A percentile compares a stretch with the other conserved stretches of the same genome.
Conservation (phyloP, 2,888 invertebrate genomes). For the Cordilura impudica region DNA sequence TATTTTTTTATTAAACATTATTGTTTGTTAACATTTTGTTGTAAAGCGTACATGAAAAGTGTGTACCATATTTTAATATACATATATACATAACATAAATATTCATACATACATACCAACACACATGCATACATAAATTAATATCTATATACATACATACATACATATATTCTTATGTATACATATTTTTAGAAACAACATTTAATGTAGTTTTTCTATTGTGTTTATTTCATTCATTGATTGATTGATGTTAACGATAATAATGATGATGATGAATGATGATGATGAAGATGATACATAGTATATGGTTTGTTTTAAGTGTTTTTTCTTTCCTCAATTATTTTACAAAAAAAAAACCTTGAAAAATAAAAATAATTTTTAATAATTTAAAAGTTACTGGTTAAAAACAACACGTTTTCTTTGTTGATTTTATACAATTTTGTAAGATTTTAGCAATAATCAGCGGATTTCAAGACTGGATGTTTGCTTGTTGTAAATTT, state of each 20-base stretch:
- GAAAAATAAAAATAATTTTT: slow-evolving; percentile 44
- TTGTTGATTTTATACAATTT: neutral
- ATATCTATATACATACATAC: slow-evolving; percentile 41
- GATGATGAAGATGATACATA: slow-evolving; percentile 7
- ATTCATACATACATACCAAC: slow-evolving; percentile 10
- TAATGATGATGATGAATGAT: neutral
- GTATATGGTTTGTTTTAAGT: slow-evolving; percentile 41
- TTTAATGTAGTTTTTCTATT: slow-evolving; percentile 23
- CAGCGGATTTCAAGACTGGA: neutral
- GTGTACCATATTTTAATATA: slow-evolving; percentile 32
- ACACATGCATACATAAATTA: slow-evolving; percentile 39
- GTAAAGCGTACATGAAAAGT: slow-evolving; percentile 27
- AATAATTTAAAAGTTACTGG: slow-evolving; percentile 51
- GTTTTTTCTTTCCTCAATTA: slow-evolving; percentile 35
- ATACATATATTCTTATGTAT: slow-evolving; percentile 23
- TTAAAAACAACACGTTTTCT: slow-evolving; percentile 32
- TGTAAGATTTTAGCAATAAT: neutral
- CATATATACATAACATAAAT: slow-evolving; percentile 16
- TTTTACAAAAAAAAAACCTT: slow-evolving; percentile 44
- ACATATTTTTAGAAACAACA: slow-evolving; percentile 12
- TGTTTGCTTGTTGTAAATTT: slow-evolving; percentile 8
- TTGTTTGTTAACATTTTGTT: slow-evolving; percentile 44
- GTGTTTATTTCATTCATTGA: slow-evolving; percentile 26
- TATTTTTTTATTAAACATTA: slow-evolving; percentile 17
- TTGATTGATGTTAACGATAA: slow-evolving; percentile 19